Base-by-base conservation (phyloP, 2,113 vertebrate species). In the Tringa solitaria region DNA sequence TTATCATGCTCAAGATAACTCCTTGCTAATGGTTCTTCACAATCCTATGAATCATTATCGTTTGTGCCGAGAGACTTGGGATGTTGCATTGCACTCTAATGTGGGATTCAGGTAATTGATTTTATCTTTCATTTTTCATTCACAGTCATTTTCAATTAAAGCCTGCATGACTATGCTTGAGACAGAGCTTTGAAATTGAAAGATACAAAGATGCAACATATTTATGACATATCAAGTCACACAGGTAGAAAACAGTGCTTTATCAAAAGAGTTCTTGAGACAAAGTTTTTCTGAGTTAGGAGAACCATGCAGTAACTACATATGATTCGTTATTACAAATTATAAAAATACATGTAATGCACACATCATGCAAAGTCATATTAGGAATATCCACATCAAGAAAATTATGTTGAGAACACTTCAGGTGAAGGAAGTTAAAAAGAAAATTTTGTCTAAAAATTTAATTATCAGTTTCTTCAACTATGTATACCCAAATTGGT, bases 31-130 rank as follows among this genome's bases (percentile, higher is more conserved):
- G 69, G 96, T 99, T 69, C 98, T 99, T 90, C 99, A 99, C 96
- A 99, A 99, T 95, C 99, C 99, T 68, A 98, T 99, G 98, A 98
- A 98, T 93, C 53, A 60, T 8, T 56, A 98, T 41, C 97, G 73
- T 45, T 97, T 98, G 60, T 98, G 97, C 68, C 96, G 93, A n/a
- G 98, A 99, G 84, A 88, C 93, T 30, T 99, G 99, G 99, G 93
- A 98, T 41, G 67, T 96, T 68, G 95, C 97, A 35, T 97, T 99
- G 53, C 99, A 99, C 93, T 99, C 99, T 24, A 95, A 99, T 51
- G 98, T 99, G 89, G 98, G 98, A 87, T 99, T 99, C 98, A 99
- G 99, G 99, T 99, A 95, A 95, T 27, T 45, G 28, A n/a, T 92
- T 83, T 75, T 68, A 14, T 84, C 45, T 73, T 87, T 63, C 24